phyloP scores from a whole-genome alignment of 1,140 invertebrate genomes.

The Brachionus koreanus region DNA sequence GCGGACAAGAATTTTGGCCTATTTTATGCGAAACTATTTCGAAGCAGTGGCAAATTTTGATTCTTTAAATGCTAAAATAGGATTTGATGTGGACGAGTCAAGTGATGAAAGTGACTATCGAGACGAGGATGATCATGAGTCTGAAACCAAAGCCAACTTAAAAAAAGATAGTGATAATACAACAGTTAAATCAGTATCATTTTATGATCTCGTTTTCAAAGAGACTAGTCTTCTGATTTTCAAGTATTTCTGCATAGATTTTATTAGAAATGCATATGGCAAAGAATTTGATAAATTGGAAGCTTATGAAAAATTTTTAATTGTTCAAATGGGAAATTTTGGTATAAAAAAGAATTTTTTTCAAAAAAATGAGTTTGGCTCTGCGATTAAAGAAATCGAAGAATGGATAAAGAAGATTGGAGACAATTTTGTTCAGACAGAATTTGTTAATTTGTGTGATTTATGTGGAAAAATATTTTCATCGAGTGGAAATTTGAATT shows the following conservation, averaged over 20 bases:
- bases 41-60: not conserved
- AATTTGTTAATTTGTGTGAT: not conserved
- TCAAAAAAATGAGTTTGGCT: not conserved
- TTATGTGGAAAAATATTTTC: not conserved
- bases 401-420: not conserved
- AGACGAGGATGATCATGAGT: not conserved
- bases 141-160: not conserved
- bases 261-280: not conserved
- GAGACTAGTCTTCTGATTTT: conserved; percentile 14
- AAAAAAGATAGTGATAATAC: not conserved
- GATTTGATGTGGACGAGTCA: not conserved
- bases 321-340: conserved; percentile 2
- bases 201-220: not conserved
- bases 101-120: not conserved
- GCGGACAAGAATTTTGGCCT: not conserved
- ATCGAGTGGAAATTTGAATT: not conserved
- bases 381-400: not conserved
- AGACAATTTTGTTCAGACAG: not conserved
- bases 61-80: not conserved
- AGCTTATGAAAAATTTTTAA: not conserved
- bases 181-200: not conserved
- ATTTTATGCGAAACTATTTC: not conserved
- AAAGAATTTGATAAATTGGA: not conserved
- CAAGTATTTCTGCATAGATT: not conserved
- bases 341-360: conserved; percentile 9